phyloP scores from a whole-genome alignment of 2,797 vertebrate genomes.

The Mastacembelus armatus region DNA sequence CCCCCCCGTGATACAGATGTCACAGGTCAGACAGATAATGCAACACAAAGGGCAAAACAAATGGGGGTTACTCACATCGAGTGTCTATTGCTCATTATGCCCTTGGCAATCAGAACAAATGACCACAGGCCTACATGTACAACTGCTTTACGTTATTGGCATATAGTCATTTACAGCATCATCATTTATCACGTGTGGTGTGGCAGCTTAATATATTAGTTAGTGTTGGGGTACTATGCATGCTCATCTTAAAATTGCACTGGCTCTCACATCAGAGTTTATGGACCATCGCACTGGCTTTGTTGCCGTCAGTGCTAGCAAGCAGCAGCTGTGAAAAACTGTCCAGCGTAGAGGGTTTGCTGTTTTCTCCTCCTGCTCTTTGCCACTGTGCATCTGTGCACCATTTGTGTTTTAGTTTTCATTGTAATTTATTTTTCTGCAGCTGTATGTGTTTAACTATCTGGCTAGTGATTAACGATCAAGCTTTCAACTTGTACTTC shows the following conservation, averaged over 20 bases:
- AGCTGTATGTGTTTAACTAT: slow-evolving; percentile 45
- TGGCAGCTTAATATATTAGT: slow-evolving; percentile 58
- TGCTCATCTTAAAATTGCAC: slow-evolving; percentile 42
- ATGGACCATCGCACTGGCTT: slow-evolving; percentile 27
- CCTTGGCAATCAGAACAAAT: slow-evolving; percentile 68
- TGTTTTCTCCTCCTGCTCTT: slow-evolving; percentile 34
- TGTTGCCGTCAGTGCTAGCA: slow-evolving; percentile 21
- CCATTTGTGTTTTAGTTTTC: slow-evolving; percentile 42
- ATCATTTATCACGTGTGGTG: slow-evolving; percentile 55
- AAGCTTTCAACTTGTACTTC: slow-evolving; percentile 46
- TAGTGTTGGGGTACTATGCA: slow-evolving; percentile 41
- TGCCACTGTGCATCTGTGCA: slow-evolving; percentile 40
- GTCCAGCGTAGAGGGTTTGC: slow-evolving; percentile 26
- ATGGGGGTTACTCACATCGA: slow-evolving; percentile 51
- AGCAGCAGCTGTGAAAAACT: slow-evolving; percentile 52
- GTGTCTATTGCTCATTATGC: slow-evolving; percentile 60
- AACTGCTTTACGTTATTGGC: slow-evolving; percentile 47
- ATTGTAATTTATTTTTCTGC: slow-evolving; percentile 41
- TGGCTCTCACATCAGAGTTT: slow-evolving; percentile 41
- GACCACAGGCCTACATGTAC: slow-evolving; percentile 61
- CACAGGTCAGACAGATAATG: slow-evolving; percentile 73
- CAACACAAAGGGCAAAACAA: slow-evolving; percentile 68
- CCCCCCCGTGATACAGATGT: slow-evolving; percentile 61
- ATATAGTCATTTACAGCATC: slow-evolving; percentile 64
- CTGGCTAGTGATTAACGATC: slow-evolving; percentile 44